A percentile compares a stretch with the other conserved stretches of the same genome.
Evolutionary conservation across 1,140 invertebrate genomes (phyloP).

Genomic region (Drosophila bocki): DNA sequence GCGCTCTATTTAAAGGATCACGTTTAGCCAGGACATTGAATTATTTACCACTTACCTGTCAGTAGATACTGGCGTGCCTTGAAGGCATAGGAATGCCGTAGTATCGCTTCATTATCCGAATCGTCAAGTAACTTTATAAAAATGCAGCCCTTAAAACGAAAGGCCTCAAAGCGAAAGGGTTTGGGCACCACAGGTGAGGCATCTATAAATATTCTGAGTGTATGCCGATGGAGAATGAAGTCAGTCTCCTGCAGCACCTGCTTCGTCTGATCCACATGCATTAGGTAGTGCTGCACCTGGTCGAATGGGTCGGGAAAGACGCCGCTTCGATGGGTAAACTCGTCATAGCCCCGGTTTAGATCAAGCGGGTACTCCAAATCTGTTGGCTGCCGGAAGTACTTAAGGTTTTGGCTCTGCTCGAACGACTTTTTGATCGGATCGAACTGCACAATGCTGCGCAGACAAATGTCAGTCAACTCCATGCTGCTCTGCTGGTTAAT

Average conservation of each 20-base stretch:
- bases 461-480: constrained; percentile 6
- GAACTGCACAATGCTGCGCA: background rate
- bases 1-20: constrained; percentile 1
- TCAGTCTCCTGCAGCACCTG: background rate
- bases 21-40: too few relatives aligned
- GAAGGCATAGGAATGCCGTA: background rate
- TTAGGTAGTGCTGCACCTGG: background rate
- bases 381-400: constrained; percentile 1
- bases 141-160: constrained; percentile 19
- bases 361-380: constrained; percentile 1
- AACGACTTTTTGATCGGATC: background rate
- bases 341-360: background rate
- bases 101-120: rapidly evolving
- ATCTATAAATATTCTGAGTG: background rate
- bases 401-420: background rate
- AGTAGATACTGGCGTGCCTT: constrained; percentile 30
- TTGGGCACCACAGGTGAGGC: too few relatives aligned
- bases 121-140: background rate
- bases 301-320: background rate
- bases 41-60: constrained; percentile 2
- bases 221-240: constrained; percentile 3
- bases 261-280: background rate
- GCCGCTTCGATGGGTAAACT: background rate
- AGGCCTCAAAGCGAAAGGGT: background rate
- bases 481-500: constrained; percentile 11